Base-by-base conservation (phyloP, 2,888 invertebrate genomes). In the Punctoribates punctum region DNA sequence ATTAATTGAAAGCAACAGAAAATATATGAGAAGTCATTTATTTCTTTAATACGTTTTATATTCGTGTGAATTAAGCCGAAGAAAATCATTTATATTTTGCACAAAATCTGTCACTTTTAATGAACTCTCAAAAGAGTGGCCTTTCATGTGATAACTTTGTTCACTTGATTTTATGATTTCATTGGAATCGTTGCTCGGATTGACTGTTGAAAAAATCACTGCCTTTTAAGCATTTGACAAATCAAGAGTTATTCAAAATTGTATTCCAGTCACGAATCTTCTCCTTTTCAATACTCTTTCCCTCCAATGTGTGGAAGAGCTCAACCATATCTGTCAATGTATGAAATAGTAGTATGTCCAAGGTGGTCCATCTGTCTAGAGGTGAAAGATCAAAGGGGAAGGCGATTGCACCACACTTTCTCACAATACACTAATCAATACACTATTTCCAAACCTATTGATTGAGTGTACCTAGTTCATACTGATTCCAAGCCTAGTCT, bases 71-170 rank as follows among this genome's bases (percentile, higher is more conserved):
- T 70, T 42, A 70, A 70, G 38, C 42, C 38, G 20, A 70, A 70
- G 13, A 70, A 67, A 70, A 42, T 70, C 42, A 70, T 70, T 70
- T 70, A 70, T 70, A 70, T 70, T 70, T 70, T 42, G 15, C 13
- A 34, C 6, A 23, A 46, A 5, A 20, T 38, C 42, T 70, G 70
- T 70, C 70, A 70, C 9, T 38, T 70, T 70, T 70, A 70, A 70
- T 70, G 70, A 70, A 46, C 42, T 70, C 42, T 70, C 29, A 65
- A 65, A 65, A 65, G 65, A 42, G 42, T 42, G 42, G 42, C 13
- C 65, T 29, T 65, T 65, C 65, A 46, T 70, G 70, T 70, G 70
- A 70, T 70, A 70, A 70, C 70, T 70, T 70, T 70, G 70, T 70
- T 70, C 70, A 70, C 29, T 51, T 51, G 15, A 48, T 48, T 48